These are phyloP conservation scores for Isurus oxyrinchus DNA, from an alignment of 2,113 vertebrate species.

Conservation along the genomic window DNA sequence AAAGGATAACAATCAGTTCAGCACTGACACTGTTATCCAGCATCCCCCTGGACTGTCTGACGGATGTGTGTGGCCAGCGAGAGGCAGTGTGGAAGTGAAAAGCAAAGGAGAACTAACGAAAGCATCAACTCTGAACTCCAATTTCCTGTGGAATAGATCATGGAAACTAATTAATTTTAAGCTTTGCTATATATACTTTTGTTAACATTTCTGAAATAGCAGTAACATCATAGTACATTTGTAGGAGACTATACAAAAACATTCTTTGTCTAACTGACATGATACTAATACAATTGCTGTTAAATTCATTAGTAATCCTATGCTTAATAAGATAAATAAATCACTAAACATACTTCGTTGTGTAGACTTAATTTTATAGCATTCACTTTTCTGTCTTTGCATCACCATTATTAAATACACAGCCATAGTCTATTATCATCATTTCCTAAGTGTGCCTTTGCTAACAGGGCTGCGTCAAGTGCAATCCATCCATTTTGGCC, in stretches of 20 bases:
- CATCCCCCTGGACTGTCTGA: background rate
- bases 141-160: background rate
- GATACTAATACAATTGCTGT: background rate
- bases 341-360: background rate
- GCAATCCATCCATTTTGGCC: conserved; percentile 4
- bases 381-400: background rate
- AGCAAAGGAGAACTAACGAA: background rate
- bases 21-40: background rate
- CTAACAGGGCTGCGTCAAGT: background rate
- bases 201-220: background rate
- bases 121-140: background rate
- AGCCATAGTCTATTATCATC: background rate
- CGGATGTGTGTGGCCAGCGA: conserved; percentile 16
- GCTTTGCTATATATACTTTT: background rate
- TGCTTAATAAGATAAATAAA: conserved; percentile 3
- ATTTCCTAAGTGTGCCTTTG: background rate
- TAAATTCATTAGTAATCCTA: background rate
- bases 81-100: conserved; percentile 22
- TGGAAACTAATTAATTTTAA: conserved; percentile 7
- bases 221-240: background rate
- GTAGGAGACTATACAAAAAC: background rate
- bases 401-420: background rate
- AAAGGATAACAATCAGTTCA: conserved; percentile 4
- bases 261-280: background rate
- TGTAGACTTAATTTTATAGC: background rate